Evolutionary conservation across 2,888 invertebrate species (phyloP).

Genomic region (Callinectes sapidus): DNA sequence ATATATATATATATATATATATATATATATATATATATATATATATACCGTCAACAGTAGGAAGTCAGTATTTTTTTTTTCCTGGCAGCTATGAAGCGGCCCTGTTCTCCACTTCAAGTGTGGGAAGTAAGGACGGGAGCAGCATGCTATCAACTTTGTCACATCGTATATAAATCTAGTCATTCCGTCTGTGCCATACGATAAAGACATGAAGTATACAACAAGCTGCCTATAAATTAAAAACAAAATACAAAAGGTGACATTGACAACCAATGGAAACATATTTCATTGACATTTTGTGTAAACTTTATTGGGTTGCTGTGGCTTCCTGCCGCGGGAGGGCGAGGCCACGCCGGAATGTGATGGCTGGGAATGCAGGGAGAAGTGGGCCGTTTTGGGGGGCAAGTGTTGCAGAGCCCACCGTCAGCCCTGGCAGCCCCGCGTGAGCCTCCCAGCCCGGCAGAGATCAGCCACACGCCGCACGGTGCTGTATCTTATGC

Average conservation of each 20-base stretch:
- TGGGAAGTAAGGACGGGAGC: background rate
- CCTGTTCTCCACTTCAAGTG: background rate
- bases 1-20: no score
- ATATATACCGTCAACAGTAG: no score
- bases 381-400: background rate
- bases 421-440: background rate
- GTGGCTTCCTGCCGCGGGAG: background rate
- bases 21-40: no score
- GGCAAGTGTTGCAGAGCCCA: background rate
- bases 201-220: background rate
- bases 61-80: no score
- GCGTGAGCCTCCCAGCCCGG: background rate
- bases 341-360: background rate
- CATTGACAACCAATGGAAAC: background rate
- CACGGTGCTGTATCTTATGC: background rate
- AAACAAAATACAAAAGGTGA: background rate
- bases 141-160: background rate
- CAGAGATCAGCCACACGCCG: background rate
- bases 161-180: constrained; percentile 21
- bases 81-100: background rate
- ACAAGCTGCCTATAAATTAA: background rate
- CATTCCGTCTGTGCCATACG: constrained; percentile 7
- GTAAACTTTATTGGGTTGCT: background rate
- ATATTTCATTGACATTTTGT: background rate
- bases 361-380: background rate